These are phyloP conservation scores for Lamproptera curius DNA, from an alignment of 2,888 invertebrate genomes.

Conservation along the genomic window DNA sequence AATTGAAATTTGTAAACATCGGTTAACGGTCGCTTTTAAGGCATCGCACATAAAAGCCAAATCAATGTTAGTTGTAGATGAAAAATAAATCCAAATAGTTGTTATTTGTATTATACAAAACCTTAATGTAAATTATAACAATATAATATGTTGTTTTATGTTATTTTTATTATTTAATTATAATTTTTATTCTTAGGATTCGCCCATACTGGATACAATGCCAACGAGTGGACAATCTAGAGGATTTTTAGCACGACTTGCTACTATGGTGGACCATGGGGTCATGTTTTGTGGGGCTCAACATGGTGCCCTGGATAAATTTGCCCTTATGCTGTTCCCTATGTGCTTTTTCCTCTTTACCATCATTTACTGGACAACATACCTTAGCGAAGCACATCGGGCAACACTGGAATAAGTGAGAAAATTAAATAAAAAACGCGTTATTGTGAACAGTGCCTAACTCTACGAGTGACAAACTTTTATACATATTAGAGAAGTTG, in stretches of 20 bases:
- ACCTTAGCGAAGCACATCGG: conserved; percentile 75
- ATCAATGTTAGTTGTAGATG: conserved; percentile 5
- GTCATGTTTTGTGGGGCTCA: conserved; percentile 81
- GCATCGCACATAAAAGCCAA: conserved; percentile 5
- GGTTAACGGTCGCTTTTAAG: neutral
- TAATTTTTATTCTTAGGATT: conserved; percentile 47
- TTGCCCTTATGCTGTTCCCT: conserved; percentile 79
- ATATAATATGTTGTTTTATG: neutral
- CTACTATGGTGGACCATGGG: conserved; percentile 67
- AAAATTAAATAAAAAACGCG: conserved; percentile 25
- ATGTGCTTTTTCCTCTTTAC: conserved; percentile 77
- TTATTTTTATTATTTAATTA: too few relatives aligned
- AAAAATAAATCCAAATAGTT: too few relatives aligned
- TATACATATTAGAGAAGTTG: conserved; percentile 64
- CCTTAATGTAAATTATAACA: neutral
- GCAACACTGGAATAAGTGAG: conserved; percentile 44
- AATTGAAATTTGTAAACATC: too few relatives aligned
- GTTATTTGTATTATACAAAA: too few relatives aligned
- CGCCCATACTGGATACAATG: conserved; percentile 65
- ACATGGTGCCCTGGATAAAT: conserved; percentile 78
- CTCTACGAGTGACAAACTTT: conserved; percentile 32
- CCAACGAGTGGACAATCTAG: conserved; percentile 46
- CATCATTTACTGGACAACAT: conserved; percentile 79
- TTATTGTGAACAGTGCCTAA: conserved; percentile 40
- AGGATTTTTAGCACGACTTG: conserved; percentile 49